phyloP scores from a whole-genome alignment of 2,113 vertebrate species.

The Progne subis region DNA sequence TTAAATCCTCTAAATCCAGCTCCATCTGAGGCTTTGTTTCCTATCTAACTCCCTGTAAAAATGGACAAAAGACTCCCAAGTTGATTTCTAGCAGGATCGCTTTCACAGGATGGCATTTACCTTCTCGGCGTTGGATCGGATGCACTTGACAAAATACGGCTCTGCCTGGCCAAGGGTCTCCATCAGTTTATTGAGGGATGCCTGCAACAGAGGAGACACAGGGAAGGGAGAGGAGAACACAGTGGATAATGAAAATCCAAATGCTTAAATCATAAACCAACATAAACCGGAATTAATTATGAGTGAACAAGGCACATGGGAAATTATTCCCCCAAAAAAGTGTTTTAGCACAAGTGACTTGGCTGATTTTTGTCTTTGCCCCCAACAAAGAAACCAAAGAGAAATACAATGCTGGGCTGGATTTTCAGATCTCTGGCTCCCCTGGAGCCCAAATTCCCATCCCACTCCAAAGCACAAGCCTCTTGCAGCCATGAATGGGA shows the following conservation, averaged over 20 bases:
- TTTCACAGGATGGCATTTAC: slow-evolving; percentile 60
- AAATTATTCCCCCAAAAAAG: not conserved
- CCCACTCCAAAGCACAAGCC: not conserved
- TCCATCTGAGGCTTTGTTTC: not conserved
- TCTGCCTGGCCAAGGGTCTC: slow-evolving; percentile 96
- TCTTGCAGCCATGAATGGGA: not conserved
- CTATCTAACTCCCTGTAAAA: not conserved
- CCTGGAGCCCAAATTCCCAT: not conserved
- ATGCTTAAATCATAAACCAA: not conserved
- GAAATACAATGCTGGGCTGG: not conserved
- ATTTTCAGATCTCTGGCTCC: not conserved
- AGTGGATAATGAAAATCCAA: not conserved
- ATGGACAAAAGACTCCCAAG: not conserved
- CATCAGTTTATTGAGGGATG: slow-evolving; percentile 96
- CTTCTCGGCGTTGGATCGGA: slow-evolving; percentile 98
- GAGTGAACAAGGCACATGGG: not conserved
- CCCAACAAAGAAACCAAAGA: not conserved
- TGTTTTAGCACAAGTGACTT: not conserved
- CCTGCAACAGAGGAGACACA: slow-evolving; percentile 72
- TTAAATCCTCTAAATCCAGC: not conserved
- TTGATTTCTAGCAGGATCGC: not conserved
- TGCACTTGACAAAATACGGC: slow-evolving; percentile 99
- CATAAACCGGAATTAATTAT: not conserved
- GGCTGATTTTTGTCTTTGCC: not conserved
- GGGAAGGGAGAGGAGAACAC: not conserved